Evolutionary conservation across 2,113 vertebrate genomes (phyloP).

Genomic region (Daubentonia madagascariensis): DNA sequence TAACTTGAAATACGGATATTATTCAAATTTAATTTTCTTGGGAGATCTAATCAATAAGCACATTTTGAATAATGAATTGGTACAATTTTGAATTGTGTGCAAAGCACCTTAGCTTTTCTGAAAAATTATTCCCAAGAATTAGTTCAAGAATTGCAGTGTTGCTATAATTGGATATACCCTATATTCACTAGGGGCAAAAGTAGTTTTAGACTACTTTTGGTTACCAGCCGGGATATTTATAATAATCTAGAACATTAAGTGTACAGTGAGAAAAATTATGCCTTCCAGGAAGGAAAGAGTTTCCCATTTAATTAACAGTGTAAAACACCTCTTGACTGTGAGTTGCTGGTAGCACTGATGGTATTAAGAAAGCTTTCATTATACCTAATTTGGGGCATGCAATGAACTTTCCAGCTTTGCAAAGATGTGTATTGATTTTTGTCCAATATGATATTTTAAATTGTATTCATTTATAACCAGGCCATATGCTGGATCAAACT

Average conservation of each 20-base stretch:
- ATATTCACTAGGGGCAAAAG: slow-evolving; percentile 16
- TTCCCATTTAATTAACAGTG: slow-evolving; percentile 28
- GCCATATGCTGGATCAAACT: background rate
- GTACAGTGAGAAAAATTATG: background rate
- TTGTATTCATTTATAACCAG: background rate
- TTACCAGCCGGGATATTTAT: slow-evolving; percentile 36
- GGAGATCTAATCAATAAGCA: slow-evolving; percentile 63
- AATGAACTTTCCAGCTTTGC: background rate
- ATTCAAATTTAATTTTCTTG: slow-evolving; percentile 65
- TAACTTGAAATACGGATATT: slow-evolving; percentile 72
- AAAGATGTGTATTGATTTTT: slow-evolving; percentile 1
- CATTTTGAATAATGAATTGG: slow-evolving; percentile 70
- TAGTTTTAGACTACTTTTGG: slow-evolving; percentile 8
- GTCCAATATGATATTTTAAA: background rate
- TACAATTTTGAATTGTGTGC: slow-evolving; percentile 55
- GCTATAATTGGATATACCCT: background rate
- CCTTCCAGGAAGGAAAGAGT: slow-evolving; percentile 14
- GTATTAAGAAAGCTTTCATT: background rate
- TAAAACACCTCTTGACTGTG: background rate
- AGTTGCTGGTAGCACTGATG: background rate
- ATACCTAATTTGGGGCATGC: background rate
- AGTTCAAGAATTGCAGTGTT: background rate
- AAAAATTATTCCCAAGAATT: background rate
- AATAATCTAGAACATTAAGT: slow-evolving; percentile 43
- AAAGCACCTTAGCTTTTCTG: slow-evolving; percentile 43